phyloP scores from a whole-genome alignment of 2,888 invertebrate species.

The Torymus auratus region DNA sequence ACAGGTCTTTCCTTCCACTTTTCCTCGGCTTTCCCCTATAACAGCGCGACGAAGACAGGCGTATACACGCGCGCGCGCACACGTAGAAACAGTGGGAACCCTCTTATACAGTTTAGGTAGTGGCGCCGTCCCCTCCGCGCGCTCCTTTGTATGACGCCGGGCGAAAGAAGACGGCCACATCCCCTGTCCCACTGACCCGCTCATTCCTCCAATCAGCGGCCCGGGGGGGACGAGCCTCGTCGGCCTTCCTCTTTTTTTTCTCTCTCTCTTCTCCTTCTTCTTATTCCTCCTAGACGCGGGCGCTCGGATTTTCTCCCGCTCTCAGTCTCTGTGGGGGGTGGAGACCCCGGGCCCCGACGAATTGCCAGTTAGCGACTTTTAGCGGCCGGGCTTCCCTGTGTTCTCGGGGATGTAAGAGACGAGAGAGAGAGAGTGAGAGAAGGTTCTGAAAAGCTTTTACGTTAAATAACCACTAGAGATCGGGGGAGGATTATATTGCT shows the following conservation, averaged over 20 bases:
- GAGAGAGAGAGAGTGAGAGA: background rate
- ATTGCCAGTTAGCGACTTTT: slow-evolving; percentile 48
- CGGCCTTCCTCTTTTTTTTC: slow-evolving; percentile 6
- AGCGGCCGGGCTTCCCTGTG: background rate
- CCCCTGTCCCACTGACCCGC: slow-evolving; percentile 71
- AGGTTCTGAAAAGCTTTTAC: slow-evolving; percentile 20
- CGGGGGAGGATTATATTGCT: slow-evolving; percentile 17
- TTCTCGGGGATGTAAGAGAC: too few species aligned
- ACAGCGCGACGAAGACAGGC: background rate
- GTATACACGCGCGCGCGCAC: background rate
- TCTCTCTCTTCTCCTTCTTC: slow-evolving; percentile 1
- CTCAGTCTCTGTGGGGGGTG: background rate
- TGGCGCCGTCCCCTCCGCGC: slow-evolving; percentile 1
- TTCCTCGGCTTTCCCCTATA: slow-evolving; percentile 18
- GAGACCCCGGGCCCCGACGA: slow-evolving; percentile 20
- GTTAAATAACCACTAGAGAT: slow-evolving; percentile 26
- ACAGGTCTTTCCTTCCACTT: slow-evolving; percentile 32
- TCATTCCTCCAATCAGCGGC: slow-evolving; percentile 65
- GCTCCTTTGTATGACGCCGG: slow-evolving; percentile 18
- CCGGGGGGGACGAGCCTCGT: slow-evolving; percentile 44
- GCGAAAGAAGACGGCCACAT: slow-evolving; percentile 15
- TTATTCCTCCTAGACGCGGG: background rate
- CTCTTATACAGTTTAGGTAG: too few species aligned
- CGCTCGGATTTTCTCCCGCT: slow-evolving; percentile 22
- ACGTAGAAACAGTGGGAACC: too few species aligned